Evolutionary conservation across 2,113 vertebrate genomes (phyloP).

Genomic region (Mionectes macconnelli): DNA sequence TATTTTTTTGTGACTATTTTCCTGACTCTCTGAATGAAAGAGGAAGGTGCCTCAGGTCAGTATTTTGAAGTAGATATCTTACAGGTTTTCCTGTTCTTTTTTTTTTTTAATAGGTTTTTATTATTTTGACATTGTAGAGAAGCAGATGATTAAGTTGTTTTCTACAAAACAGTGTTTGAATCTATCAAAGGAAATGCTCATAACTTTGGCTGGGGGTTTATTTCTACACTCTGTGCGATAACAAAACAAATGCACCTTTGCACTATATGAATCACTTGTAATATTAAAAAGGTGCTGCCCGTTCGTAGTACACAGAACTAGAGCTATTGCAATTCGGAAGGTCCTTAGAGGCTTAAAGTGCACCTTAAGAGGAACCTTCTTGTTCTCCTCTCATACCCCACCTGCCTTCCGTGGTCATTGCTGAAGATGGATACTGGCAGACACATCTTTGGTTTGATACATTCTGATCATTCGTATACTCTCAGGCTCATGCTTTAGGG

Average conservation of each 20-base stretch:
- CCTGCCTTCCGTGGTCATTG: neutral
- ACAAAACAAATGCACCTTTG: neutral
- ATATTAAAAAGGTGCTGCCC: neutral
- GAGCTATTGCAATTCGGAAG: neutral
- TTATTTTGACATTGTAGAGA: neutral
- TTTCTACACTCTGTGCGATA: neutral
- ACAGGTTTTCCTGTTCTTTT: neutral
- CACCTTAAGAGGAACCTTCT: neutral
- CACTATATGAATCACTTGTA: neutral
- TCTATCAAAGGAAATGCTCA: neutral
- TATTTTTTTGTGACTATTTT: neutral
- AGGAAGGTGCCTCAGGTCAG: neutral
- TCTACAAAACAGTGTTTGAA: neutral
- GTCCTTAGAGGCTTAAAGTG: neutral
- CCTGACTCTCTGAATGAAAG: neutral
- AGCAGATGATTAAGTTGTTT: neutral
- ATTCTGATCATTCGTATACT: neutral
- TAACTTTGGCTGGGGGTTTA: neutral
- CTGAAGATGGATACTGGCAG: neutral
- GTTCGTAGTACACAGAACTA: neutral
- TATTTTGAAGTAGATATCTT: neutral
- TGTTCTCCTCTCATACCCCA: neutral
- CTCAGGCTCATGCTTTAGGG: neutral
- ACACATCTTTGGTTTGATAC: neutral
- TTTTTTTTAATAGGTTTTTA: neutral